Conservation (phyloP, 2,113 vertebrate genomes). For the Romanogobio albipinnatus region DNA sequence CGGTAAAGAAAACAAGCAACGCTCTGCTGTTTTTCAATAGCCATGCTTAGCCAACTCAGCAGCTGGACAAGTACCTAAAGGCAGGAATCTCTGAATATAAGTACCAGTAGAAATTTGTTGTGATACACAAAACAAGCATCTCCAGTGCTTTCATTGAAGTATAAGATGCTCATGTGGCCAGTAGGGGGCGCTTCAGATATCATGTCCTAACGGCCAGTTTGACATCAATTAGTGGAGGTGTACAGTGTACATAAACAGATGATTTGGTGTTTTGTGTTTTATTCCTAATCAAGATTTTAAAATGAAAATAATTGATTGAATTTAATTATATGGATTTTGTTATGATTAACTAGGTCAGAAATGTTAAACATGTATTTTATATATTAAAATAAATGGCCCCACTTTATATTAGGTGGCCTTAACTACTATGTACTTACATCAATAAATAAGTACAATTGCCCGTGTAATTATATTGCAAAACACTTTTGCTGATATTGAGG, state of each 20-base stretch:
- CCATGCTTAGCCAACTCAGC: slow-evolving; percentile 15
- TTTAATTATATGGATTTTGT: background rate
- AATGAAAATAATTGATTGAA: too few relatives aligned
- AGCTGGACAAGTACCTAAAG: slow-evolving; percentile 9
- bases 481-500: too few relatives aligned
- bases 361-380: background rate
- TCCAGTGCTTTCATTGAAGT: background rate
- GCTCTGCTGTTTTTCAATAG: slow-evolving; percentile 48
- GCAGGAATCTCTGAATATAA: slow-evolving; percentile 1
- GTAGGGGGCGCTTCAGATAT: background rate
- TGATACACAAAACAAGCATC: background rate
- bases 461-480: too few relatives aligned
- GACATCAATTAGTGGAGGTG: background rate
- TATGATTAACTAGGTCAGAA: background rate
- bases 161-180: background rate
- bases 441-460: too few relatives aligned
- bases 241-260: background rate
- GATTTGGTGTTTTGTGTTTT: background rate
- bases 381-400: background rate
- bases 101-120: background rate
- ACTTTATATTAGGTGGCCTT: too few relatives aligned
- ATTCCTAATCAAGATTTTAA: background rate
- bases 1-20: slow-evolving; percentile 59
- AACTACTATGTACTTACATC: too few relatives aligned
- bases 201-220: background rate